Conservation (phyloP, 2,888 invertebrate species). For the Tenthredo distinguenda region DNA sequence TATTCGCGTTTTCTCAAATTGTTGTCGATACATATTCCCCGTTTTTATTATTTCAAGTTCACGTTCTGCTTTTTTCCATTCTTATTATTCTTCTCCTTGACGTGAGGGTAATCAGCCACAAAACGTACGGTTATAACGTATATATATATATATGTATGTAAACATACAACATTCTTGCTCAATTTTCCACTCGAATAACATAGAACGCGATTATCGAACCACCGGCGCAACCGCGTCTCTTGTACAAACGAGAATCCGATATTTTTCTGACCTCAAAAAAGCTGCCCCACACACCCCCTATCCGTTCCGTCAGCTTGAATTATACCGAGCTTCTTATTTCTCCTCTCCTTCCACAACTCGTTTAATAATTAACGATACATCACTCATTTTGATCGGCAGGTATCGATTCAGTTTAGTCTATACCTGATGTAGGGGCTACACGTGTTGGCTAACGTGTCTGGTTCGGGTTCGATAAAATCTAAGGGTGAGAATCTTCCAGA, state of each 20-base stretch:
- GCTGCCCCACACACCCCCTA: background rate
- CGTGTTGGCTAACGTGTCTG: constrained; percentile 1
- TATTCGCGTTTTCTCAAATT: background rate
- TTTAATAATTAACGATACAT: constrained; percentile 48
- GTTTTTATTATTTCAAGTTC: constrained; percentile 7
- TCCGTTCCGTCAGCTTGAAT: constrained; percentile 20
- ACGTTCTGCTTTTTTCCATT: background rate
- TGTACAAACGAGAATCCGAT: constrained; percentile 40
- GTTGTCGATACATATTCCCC: background rate
- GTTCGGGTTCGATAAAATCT: background rate
- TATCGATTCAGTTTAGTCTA: constrained; percentile 36
- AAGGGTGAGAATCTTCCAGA: background rate
- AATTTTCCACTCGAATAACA: constrained; percentile 39
- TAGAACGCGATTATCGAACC: constrained; percentile 30
- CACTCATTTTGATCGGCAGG: constrained; percentile 34
- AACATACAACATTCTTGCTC: constrained; percentile 9
- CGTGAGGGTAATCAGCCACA: constrained; percentile 16
- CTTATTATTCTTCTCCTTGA: background rate
- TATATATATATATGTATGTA: background rate
- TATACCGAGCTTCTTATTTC: constrained; percentile 13
- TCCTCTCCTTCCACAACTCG: background rate
- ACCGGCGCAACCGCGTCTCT: background rate
- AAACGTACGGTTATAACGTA: background rate
- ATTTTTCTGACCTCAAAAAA: constrained; percentile 32
- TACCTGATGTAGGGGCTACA: background rate